These are phyloP conservation scores for Ciconia maguari DNA, from an alignment of 2,113 vertebrate genomes.

Conservation along the genomic window DNA sequence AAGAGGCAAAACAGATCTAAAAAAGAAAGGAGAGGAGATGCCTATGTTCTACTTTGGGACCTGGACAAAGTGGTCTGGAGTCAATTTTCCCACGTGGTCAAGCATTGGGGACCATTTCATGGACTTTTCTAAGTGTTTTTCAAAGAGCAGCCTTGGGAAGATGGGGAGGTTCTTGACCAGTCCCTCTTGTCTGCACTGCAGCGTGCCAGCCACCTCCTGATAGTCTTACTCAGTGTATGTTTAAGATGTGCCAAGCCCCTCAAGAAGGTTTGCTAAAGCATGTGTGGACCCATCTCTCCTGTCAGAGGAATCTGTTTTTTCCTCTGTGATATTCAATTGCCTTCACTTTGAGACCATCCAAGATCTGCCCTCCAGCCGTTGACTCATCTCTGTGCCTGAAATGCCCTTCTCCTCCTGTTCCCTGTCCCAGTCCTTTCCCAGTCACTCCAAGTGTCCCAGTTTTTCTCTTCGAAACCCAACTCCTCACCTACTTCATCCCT, in stretches of 20 bases:
- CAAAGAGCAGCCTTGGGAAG: neutral
- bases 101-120: rapidly evolving
- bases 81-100: neutral
- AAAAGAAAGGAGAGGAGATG: neutral
- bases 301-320: neutral
- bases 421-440: neutral
- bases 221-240: no score
- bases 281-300: rapidly evolving
- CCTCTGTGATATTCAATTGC: neutral
- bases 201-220: neutral
- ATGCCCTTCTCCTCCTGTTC: neutral
- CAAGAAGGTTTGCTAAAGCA: neutral
- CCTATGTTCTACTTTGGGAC: no score
- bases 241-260: neutral
- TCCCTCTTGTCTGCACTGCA: neutral
- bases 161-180: rapidly evolving
- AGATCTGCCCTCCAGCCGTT: neutral
- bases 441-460: no score
- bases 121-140: neutral
- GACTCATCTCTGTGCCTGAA: neutral
- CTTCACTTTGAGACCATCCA: neutral
- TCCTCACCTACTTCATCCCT: neutral
- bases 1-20: neutral
- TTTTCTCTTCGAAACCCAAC: neutral
- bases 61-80: rapidly evolving